These are phyloP conservation scores for Hipparchia sbordonii DNA, from an alignment of 2,888 invertebrate species.

Conservation along the genomic window DNA sequence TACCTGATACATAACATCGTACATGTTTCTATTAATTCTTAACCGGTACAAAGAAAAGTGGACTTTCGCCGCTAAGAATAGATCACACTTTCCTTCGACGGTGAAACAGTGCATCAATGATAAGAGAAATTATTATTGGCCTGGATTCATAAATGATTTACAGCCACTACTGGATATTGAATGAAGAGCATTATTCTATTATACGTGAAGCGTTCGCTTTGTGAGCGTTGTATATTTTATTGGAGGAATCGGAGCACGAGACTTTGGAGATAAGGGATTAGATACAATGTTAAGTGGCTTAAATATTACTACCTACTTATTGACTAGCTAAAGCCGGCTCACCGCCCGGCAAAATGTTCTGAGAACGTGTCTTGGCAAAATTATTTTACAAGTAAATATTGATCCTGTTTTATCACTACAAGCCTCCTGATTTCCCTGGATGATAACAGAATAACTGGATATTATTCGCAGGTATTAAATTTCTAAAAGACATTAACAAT, in stretches of 20 bases:
- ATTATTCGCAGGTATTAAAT: no score
- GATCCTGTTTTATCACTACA: neutral
- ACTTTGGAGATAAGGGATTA: slow-evolving; percentile 18
- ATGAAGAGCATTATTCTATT: slow-evolving; percentile 40
- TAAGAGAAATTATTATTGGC: slow-evolving; percentile 47
- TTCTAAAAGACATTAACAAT: no score
- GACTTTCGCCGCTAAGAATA: slow-evolving; percentile 44
- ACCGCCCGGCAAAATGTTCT: neutral
- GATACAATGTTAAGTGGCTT: slow-evolving; percentile 14
- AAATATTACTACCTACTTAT: slow-evolving; percentile 5
- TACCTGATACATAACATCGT: slow-evolving; percentile 37
- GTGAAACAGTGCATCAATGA: slow-evolving; percentile 41
- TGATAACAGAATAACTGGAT: no score
- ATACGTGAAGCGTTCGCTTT: slow-evolving; percentile 36
- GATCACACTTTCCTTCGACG: slow-evolving; percentile 50
- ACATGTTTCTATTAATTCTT: slow-evolving; percentile 49
- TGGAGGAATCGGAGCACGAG: slow-evolving; percentile 16
- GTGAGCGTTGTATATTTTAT: slow-evolving; percentile 27
- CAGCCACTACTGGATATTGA: slow-evolving; percentile 43
- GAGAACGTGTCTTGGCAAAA: no score
- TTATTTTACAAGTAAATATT: neutral
- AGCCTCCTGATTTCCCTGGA: no score
- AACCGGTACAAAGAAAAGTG: slow-evolving; percentile 35
- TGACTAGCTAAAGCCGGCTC: neutral
- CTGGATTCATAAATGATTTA: slow-evolving; percentile 46